Base-by-base conservation (phyloP, 2,797 vertebrate genomes). In the Champsocephalus esox region DNA sequence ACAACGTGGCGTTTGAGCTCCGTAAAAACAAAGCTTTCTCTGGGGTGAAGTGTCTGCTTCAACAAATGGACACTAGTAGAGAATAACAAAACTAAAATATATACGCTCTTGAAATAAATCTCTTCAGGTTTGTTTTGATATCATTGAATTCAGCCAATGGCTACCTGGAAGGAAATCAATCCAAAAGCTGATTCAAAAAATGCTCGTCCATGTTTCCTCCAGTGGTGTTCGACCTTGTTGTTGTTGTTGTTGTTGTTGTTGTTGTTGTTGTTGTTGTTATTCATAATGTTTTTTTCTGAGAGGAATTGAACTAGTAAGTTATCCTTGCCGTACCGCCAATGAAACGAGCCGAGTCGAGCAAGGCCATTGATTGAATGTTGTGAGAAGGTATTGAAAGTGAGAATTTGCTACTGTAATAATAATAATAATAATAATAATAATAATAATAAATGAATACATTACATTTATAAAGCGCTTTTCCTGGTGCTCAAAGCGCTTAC, bases 331-430 rank as follows among this genome's bases (percentile, higher is more conserved):
- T 17, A 51, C 38, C 11, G 48, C 77, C 72, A 83, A 78, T 86
- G 72, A 44, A 24, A 76, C 66, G 21, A 11, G 34, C 17, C 61
- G 59, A 49, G 41, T 3, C 0, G 46, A 58, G 45, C 8, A 16
- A 71, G 21, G 21, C 38, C 62, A 50, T 51, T 83, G 80, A 58
- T 28, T 59, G 41, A 43, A 32, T 69, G 43, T 59, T 69, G 14
- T 44, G 19, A 63, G 51, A 66, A 50, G n/a, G 12, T 66, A 65
- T 76, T 55, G 7, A 73, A 76, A 77, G 66, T 24, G n/a, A 71
- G 43, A 74, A 66, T 55, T 68, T 0, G 3, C 17, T 12, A 16
- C 49, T 51, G 12, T 50, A 32, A 66, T 21, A 21, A 21, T 21
- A 21, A 21, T 21, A 21, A 21, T 21, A 21, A 21, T 21, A 21